Evolutionary conservation across 2,888 invertebrate genomes (phyloP).

Genomic region (Serrognathus titanus): DNA sequence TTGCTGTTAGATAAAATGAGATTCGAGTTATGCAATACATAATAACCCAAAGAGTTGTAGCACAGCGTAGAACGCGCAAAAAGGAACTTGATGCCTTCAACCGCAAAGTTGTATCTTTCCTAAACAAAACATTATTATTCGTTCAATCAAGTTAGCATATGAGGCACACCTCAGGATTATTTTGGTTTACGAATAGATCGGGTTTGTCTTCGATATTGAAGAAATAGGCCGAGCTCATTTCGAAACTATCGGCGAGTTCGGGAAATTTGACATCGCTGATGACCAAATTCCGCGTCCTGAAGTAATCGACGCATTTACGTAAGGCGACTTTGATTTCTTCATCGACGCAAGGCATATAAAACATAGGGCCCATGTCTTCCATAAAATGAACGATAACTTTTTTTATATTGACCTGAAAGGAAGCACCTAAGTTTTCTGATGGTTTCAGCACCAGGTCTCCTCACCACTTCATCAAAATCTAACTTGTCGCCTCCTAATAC

Average conservation of each 20-base stretch:
- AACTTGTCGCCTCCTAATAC: conserved; percentile 54
- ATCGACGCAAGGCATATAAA: conserved; percentile 41
- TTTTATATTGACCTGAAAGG: conserved; percentile 35
- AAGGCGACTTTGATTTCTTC: conserved; percentile 54
- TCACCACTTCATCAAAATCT: conserved; percentile 50
- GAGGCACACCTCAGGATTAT: background rate
- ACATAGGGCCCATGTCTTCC: background rate
- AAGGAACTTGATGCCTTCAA: conserved; percentile 24
- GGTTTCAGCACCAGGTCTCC: conserved; percentile 4
- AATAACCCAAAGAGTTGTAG: conserved; percentile 51
- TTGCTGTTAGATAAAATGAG: conserved; percentile 46
- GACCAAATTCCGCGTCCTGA: conserved; percentile 34
- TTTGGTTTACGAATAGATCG: background rate
- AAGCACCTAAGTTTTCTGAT: conserved; percentile 28
- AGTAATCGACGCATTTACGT: conserved; percentile 50
- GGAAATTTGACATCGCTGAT: conserved; percentile 15
- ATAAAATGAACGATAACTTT: conserved; percentile 2
- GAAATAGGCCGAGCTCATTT: conserved; percentile 3
- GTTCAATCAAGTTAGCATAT: too few species aligned
- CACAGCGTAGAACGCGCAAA: conserved; percentile 47
- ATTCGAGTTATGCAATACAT: conserved; percentile 45
- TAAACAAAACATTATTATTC: conserved; percentile 30
- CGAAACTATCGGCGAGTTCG: conserved; percentile 10
- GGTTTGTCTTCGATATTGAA: conserved; percentile 1
- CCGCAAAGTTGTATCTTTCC: conserved; percentile 36